Evolutionary conservation across 2,113 vertebrate species (phyloP).

Genomic region (Setophaga kirtlandii): DNA sequence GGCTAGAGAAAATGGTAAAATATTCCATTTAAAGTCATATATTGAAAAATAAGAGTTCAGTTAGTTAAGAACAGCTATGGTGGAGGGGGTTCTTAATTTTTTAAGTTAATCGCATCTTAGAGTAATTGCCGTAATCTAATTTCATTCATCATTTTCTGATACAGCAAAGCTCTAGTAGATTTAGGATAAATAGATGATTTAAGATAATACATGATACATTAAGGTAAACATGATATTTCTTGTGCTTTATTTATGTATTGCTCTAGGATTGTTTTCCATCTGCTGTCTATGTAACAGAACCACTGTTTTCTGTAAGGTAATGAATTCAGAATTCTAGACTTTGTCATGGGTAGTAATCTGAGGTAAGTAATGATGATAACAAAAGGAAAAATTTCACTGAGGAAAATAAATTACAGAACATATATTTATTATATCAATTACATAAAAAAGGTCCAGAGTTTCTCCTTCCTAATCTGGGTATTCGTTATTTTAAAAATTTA

Average conservation of each 20-base stretch:
- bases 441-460: rapidly evolving
- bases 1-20: not conserved
- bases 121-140: not conserved
- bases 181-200: not conserved
- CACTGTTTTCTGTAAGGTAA: not conserved
- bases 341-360: not conserved
- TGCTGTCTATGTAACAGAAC: not conserved
- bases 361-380: not conserved
- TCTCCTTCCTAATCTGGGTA: not conserved
- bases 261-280: not conserved
- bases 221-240: not conserved
- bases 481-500: not conserved
- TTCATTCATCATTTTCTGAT: not conserved
- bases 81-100: rapidly evolving
- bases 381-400: not conserved
- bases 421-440: not conserved
- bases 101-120: not conserved
- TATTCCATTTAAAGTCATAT: not conserved
- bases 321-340: not conserved
- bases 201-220: not conserved
- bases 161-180: not conserved
- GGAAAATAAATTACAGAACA: not conserved
- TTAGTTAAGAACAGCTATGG: not conserved
- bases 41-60: not conserved
- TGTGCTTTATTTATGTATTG: not conserved